Base-by-base conservation (phyloP, 2,888 invertebrate species). In the Cecidostiba fungosa region DNA sequence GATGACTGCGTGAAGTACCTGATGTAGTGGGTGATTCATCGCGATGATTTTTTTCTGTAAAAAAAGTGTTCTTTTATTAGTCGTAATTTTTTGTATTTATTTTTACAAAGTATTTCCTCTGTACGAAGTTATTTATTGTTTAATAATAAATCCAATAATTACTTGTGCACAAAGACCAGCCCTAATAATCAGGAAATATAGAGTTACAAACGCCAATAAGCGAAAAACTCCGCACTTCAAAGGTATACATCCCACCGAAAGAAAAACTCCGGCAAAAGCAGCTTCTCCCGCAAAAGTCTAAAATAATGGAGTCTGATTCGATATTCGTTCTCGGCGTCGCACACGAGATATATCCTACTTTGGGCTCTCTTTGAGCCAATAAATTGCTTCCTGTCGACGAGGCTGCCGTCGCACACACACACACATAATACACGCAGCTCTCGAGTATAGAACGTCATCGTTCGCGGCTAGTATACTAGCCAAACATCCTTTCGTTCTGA, bases 301-400 rank as follows among this genome's bases (percentile, higher is more conserved):
- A 86, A 86, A 78, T 82, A 82, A 86, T 78, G 54, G 69, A 84
- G 82, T 84, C 79, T 69, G 82, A 83, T 81, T 81, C 87, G 83
- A 76, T 85, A 85, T 83, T 80, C 69, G 79, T 43, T 77, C 69
- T 50, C 76, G 43, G 26, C 47, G 14, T n/a, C 26, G 6, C n/a
- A 36, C 79, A 82, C 59, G 76, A 66, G 78, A 72, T 77, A 79
- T 85, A 85, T 82, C 82, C 85, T 86, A 80, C 85, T 83, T 87
- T 85, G 73, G 85, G 23, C 70, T 84, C 85, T 89, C 89, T 89
- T 89, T 89, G 87, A 90, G 89, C 89, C 89, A 90, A 91, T 90
- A 91, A 91, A 91, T 90, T 90, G 90, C 90, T 91, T 91, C 91
- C 90, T 89, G 90, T 89, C 89, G 88, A 88, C 89, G 90, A 88